phyloP scores from a whole-genome alignment of 2,888 invertebrate species.

The Polyommatus iphigenia region DNA sequence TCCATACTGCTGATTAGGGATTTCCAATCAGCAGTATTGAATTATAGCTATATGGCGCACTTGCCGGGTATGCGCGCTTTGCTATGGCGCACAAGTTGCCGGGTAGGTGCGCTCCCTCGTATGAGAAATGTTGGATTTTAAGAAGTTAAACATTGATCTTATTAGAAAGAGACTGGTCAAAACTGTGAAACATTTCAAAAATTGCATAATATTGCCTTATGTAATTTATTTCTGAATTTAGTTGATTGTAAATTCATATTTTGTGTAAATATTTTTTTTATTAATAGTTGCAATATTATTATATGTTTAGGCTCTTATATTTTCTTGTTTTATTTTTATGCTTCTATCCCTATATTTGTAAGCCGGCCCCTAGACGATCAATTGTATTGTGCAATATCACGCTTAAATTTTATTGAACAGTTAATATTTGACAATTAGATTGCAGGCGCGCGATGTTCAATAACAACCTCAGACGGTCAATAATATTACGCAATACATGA shows the following conservation, averaged over 20 bases:
- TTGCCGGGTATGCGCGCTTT: too few relatives aligned
- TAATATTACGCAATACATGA: too few relatives aligned
- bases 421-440: too few relatives aligned
- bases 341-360: background rate
- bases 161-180: constrained; percentile 12
- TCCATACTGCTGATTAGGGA: too few relatives aligned
- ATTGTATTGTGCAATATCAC: background rate
- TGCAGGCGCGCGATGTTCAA: too few relatives aligned
- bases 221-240: background rate
- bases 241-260: constrained; percentile 8
- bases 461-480: too few relatives aligned
- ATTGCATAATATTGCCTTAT: background rate
- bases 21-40: too few relatives aligned
- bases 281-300: constrained; percentile 6
- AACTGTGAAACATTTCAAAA: background rate
- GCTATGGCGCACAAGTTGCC: too few relatives aligned
- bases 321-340: background rate
- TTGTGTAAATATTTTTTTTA: background rate
- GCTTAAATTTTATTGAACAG: background rate
- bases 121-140: too few relatives aligned
- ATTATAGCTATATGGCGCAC: too few relatives aligned
- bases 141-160: background rate
- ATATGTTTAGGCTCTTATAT: background rate
- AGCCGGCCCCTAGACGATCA: background rate
- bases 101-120: too few relatives aligned